phyloP scores from a whole-genome alignment of 2,113 vertebrate species.

The Nematolebias whitei region DNA sequence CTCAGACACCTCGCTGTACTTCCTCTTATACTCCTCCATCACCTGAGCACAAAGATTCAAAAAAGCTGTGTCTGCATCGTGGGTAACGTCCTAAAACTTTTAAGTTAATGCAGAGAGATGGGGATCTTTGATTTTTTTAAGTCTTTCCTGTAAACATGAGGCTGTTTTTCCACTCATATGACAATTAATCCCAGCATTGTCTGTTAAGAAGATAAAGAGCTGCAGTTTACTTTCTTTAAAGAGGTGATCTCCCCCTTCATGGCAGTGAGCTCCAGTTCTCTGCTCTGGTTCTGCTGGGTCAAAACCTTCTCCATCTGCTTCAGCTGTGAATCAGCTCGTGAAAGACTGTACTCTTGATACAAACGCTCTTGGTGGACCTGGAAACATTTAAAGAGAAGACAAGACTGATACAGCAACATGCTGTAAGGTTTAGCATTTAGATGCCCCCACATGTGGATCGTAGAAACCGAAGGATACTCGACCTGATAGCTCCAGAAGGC shows the following conservation, averaged over 20 bases:
- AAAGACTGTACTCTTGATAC: constrained; percentile 88
- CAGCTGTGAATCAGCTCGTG: constrained; percentile 82
- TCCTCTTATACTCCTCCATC: constrained; percentile 90
- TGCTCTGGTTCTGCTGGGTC: constrained; percentile 87
- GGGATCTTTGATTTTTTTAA: too few relatives aligned
- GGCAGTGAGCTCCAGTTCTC: constrained; percentile 84
- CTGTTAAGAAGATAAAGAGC: background rate
- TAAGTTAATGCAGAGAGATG: background rate
- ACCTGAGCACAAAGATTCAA: constrained; percentile 58
- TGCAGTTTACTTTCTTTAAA: constrained; percentile 83
- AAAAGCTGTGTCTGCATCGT: background rate
- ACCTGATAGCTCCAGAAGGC: constrained; percentile 93
- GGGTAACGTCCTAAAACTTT: background rate
- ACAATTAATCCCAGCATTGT: background rate
- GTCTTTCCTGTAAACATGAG: too few relatives aligned
- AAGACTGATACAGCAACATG: background rate
- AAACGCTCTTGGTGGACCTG: constrained; percentile 89
- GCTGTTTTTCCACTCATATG: too few relatives aligned
- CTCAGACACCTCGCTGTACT: constrained; percentile 89
- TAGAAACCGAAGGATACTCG: background rate
- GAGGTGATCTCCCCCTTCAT: constrained; percentile 86
- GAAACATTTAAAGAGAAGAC: background rate
- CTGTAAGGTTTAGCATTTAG: too few relatives aligned
- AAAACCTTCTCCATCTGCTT: constrained; percentile 89
- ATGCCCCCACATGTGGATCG: too few relatives aligned